Evolutionary conservation across 2,113 vertebrate genomes (phyloP).

Genomic region (Urocynchramus pylzowi): DNA sequence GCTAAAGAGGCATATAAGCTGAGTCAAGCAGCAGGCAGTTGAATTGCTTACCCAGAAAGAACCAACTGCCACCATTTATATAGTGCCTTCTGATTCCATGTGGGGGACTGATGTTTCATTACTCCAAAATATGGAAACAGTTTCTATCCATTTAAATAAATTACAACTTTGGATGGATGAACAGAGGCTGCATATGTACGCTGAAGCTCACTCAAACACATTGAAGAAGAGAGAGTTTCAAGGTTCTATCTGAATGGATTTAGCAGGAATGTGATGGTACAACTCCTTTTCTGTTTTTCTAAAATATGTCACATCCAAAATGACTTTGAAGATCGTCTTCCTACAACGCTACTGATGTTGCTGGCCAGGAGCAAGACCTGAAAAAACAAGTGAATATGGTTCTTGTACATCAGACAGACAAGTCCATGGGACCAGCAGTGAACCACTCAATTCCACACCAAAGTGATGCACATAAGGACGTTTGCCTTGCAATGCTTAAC

Average conservation of each 20-base stretch:
- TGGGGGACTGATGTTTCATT: neutral
- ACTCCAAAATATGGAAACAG: constrained; percentile 11
- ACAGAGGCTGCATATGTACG: neutral
- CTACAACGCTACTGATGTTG: neutral
- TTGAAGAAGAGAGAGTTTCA: neutral
- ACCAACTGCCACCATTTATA: neutral
- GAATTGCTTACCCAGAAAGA: neutral
- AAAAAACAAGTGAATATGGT: neutral
- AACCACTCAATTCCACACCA: neutral
- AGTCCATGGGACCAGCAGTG: neutral
- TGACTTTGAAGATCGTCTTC: neutral
- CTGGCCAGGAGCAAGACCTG: neutral
- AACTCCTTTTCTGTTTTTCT: neutral
- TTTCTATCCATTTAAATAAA: constrained; percentile 38
- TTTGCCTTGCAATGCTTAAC: neutral
- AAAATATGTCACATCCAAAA: neutral
- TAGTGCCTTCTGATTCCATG: neutral
- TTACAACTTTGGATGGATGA: neutral
- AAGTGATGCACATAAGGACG: neutral
- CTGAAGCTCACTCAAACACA: neutral
- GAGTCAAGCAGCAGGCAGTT: neutral
- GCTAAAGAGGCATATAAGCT: neutral
- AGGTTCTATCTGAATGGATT: neutral
- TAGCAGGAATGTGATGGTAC: neutral
- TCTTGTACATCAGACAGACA: neutral